Base-by-base conservation (phyloP, 1,140 invertebrate species). In the Caenorhabditis briggsae region DNA sequence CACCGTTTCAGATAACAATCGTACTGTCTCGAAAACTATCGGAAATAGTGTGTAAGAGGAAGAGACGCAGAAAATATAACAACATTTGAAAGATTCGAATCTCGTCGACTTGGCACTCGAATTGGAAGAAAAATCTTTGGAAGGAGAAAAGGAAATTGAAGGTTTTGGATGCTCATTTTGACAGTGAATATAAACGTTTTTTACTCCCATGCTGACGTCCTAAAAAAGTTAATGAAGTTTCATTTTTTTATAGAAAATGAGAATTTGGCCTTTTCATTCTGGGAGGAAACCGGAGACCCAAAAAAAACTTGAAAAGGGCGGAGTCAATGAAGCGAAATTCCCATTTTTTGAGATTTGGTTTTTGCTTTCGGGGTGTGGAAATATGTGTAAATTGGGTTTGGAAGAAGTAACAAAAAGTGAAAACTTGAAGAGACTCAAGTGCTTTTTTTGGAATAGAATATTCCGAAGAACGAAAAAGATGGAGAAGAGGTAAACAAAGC, bases 1-100 rank as follows among this genome's bases (percentile, higher is more conserved):
- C 70, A 50, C 70, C 70, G 70, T 78, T 78, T 78, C 70, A 78
- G 70, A 78, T 78, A 78, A 78, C 70, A 78, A 78, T 78, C 70
- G 23, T 53, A 78, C 46, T 46, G 46, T 78, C 70, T 78, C 23
- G 46, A 78, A 78, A 46, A 78, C 50, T 14, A 70, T 70, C 46
- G 23, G 18, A 78, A 78, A 78, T 50, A 78, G 70, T 50, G 46
- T 78, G n/a, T 48, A 53, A 53, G 46, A 78, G 48, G 46, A 78
- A 50, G 70, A 50, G 46, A 78, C 46, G 46, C 70, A 50, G 70
- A 78, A 46, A 78, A 50, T 46, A 78, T 25, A 53, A 78, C 70
- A 70, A 70, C 64, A 70, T 46, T 43, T 8, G 43, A 25, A 25
- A 78, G 70, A 78, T 78, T 78, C 46, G 23, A 50, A 78, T 78